These are phyloP conservation scores for Eristalis pertinax DNA, from an alignment of 2,888 invertebrate genomes.

Conservation along the genomic window DNA sequence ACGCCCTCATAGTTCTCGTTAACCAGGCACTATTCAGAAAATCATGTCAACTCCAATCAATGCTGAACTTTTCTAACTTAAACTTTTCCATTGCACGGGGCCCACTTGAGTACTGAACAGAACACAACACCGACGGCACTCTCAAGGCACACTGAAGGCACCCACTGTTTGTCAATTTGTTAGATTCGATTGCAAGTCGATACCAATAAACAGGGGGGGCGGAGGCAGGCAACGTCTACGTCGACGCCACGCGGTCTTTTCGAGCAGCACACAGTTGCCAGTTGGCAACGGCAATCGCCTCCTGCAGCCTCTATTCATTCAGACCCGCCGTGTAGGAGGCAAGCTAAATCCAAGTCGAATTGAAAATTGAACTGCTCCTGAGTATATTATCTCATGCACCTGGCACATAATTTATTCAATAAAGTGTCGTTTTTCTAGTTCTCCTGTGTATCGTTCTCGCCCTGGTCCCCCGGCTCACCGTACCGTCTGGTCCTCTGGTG, in stretches of 20 bases:
- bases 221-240: too few relatives aligned
- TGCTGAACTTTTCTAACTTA: not conserved
- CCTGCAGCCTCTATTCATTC: not conserved
- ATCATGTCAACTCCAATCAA: not conserved
- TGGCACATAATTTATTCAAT: conserved; percentile 66
- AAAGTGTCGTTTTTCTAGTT: conserved; percentile 54
- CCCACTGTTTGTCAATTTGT: conserved; percentile 22
- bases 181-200: not conserved
- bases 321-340: not conserved
- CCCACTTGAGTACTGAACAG: not conserved
- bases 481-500: not conserved
- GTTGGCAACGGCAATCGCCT: not conserved
- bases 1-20: too few relatives aligned
- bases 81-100: not conserved
- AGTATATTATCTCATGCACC: conserved; percentile 53
- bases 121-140: not conserved
- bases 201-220: not conserved
- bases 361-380: conserved; percentile 48
- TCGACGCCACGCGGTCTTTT: not conserved
- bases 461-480: not conserved
- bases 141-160: conserved; percentile 9
- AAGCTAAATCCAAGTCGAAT: conserved; percentile 39
- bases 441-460: not conserved
- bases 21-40: not conserved
- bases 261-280: conserved; percentile 3